A percentile compares a stretch with the other conserved stretches of the same genome.
Evolutionary conservation across 2,113 vertebrate species (phyloP).

Genomic region (Dicerorhinus sumatrensis): DNA sequence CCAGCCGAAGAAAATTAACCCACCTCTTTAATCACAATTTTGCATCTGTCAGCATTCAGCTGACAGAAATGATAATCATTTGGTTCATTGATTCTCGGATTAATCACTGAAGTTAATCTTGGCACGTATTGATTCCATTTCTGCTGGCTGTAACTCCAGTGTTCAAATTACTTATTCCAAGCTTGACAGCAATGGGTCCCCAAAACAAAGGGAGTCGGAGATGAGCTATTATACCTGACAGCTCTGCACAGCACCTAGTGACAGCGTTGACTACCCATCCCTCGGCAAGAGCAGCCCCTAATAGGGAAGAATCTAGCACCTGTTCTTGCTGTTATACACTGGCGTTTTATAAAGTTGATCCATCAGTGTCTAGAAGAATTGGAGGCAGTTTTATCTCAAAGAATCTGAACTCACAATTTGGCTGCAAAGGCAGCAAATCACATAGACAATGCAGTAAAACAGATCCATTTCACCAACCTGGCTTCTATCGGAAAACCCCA

Average conservation of each 20-base stretch:
- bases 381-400: conserved; percentile 50
- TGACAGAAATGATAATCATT: conserved; percentile 77
- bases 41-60: conserved; percentile 61
- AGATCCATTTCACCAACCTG: not conserved
- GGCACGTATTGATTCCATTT: conserved; percentile 76
- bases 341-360: conserved; percentile 60
- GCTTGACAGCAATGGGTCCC: conserved; percentile 72
- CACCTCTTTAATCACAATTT: conserved; percentile 68
- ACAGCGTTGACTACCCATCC: not conserved
- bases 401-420: conserved; percentile 46
- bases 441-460: not conserved
- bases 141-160: conserved; percentile 71
- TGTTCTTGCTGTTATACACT: conserved; percentile 38
- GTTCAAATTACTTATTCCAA: conserved; percentile 74
- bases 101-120: conserved; percentile 80
- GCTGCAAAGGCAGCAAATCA: conserved; percentile 40
- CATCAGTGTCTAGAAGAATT: conserved; percentile 63
- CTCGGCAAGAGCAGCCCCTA: not conserved
- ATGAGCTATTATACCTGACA: conserved; percentile 76
- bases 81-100: conserved; percentile 77
- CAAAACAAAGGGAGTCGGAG: conserved; percentile 75
- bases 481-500: not conserved
- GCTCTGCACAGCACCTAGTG: conserved; percentile 40
- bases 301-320: conserved; percentile 51
- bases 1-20: conserved; percentile 53